Evolutionary conservation across 2,888 invertebrate species (phyloP).

Genomic region (Eristalis pertinax): DNA sequence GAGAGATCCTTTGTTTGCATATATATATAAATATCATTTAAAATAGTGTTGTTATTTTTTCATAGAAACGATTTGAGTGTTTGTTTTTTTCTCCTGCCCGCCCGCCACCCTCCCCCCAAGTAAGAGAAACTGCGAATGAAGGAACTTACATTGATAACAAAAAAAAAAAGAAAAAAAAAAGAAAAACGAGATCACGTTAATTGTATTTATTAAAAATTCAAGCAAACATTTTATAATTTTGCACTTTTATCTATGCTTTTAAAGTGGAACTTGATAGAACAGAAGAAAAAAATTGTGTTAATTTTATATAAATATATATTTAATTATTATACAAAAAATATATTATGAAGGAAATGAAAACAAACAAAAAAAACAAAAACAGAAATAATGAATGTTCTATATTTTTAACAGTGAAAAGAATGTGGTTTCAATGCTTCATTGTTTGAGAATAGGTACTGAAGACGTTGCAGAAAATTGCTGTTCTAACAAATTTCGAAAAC

Average conservation of each 20-base stretch:
- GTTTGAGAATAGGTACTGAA: neutral
- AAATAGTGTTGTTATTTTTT: slow-evolving; percentile 66
- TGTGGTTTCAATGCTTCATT: slow-evolving; percentile 48
- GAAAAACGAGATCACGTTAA: slow-evolving; percentile 34
- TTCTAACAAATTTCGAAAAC: no score
- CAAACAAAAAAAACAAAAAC: slow-evolving; percentile 51
- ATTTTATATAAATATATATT: slow-evolving; percentile 74
- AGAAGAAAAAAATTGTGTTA: slow-evolving; percentile 72
- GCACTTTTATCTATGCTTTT: slow-evolving; percentile 61
- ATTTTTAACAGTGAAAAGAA: slow-evolving; percentile 60
- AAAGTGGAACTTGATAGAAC: slow-evolving; percentile 43
- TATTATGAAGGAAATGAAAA: slow-evolving; percentile 68
- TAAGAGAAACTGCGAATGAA: slow-evolving; percentile 21
- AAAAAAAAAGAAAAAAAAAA: neutral
- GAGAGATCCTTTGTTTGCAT: slow-evolving; percentile 45
- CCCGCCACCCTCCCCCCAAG: no score
- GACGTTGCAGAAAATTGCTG: no score
- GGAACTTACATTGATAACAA: slow-evolving; percentile 39
- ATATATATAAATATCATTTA: slow-evolving; percentile 56
- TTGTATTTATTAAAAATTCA: slow-evolving; percentile 67
- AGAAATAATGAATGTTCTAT: slow-evolving; percentile 59
- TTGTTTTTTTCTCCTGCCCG: slow-evolving; percentile 2
- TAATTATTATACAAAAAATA: slow-evolving; percentile 73
- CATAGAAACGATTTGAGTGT: slow-evolving; percentile 24
- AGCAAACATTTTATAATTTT: slow-evolving; percentile 58